Percentiles rank a stretch among this genome's conserved stretches.
Conservation (phyloP, 1,140 invertebrate genomes). For the Eciton burchellii region DNA sequence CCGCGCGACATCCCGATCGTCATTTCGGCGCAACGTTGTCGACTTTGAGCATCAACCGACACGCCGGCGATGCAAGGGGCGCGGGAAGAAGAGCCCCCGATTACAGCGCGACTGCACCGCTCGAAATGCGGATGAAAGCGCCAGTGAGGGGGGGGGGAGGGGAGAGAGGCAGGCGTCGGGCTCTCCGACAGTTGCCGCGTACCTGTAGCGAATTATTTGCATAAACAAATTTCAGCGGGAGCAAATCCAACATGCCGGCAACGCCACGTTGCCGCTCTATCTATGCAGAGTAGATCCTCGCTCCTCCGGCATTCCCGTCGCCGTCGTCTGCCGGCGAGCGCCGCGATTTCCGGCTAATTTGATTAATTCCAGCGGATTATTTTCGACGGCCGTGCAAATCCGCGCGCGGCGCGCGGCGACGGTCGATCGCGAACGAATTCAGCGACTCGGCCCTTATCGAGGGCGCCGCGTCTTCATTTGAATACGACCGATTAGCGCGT, state of each 20-base stretch:
- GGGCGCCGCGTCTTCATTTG: slow-evolving; percentile 5
- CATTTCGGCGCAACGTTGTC: slow-evolving; percentile 9
- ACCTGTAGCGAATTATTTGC: slow-evolving; percentile 79
- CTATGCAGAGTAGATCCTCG: slow-evolving; percentile 71
- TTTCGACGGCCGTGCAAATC: slow-evolving; percentile 62
- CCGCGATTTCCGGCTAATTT: slow-evolving; percentile 72
- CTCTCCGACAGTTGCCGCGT: slow-evolving; percentile 74
- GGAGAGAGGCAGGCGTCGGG: slow-evolving; percentile 60
- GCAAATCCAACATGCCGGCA: slow-evolving; percentile 74
- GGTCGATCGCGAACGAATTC: slow-evolving; percentile 40
- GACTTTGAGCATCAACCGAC: slow-evolving; percentile 1
- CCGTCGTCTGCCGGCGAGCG: slow-evolving; percentile 14
- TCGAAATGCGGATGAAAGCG: slow-evolving; percentile 73
- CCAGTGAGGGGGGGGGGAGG: slow-evolving; percentile 65
- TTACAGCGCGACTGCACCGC: slow-evolving; percentile 67
- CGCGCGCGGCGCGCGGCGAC: slow-evolving; percentile 27
- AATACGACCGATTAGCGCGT: slow-evolving; percentile 39
- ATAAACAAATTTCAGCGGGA: slow-evolving; percentile 81
- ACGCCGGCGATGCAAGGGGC: slow-evolving; percentile 8
- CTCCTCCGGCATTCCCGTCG: slow-evolving; percentile 34
- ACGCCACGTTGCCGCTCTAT: slow-evolving; percentile 60
- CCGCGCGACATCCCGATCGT: not conserved
- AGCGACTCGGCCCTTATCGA: slow-evolving; percentile 12
- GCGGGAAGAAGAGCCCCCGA: slow-evolving; percentile 64
- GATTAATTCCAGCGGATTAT: slow-evolving; percentile 67